Evolutionary conservation across 1,140 invertebrate species (phyloP).

Genomic region (Dreissena polymorpha): DNA sequence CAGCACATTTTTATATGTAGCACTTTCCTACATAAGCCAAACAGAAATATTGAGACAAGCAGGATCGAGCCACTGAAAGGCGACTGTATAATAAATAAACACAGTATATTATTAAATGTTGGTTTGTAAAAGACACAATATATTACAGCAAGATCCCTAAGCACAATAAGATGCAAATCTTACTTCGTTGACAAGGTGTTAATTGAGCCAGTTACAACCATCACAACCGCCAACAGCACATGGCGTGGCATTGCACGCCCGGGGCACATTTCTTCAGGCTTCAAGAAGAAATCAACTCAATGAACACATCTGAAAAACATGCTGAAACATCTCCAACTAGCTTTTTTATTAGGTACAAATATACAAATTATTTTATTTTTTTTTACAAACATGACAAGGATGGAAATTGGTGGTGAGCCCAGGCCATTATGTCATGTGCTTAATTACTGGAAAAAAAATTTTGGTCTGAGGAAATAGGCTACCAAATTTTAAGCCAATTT

Average conservation of each 20-base stretch:
- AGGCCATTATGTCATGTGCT: neutral
- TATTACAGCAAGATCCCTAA: no score
- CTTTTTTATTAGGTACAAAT: neutral
- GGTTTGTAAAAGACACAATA: no score
- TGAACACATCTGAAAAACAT: neutral
- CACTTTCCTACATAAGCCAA: no score
- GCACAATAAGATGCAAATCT: neutral
- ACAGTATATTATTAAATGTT: no score
- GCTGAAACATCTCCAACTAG: neutral
- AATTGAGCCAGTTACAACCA: slow-evolving; percentile 64
- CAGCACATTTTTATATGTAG: no score
- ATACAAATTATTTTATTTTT: slow-evolving; percentile 1
- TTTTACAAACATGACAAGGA: neutral
- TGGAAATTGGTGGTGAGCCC: neutral
- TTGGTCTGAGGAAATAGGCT: no score
- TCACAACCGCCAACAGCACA: slow-evolving; percentile 54
- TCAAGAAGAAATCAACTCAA: neutral
- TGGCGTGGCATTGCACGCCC: slow-evolving; percentile 52
- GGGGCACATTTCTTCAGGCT: neutral
- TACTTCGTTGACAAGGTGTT: slow-evolving; percentile 68
- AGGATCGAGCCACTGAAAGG: no score
- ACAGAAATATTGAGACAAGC: no score
- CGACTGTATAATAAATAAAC: no score
- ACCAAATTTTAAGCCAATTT: no score
- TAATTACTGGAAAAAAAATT: no score